phyloP scores from a whole-genome alignment of 2,797 vertebrate species.

The Euphonia xanthogaster region DNA sequence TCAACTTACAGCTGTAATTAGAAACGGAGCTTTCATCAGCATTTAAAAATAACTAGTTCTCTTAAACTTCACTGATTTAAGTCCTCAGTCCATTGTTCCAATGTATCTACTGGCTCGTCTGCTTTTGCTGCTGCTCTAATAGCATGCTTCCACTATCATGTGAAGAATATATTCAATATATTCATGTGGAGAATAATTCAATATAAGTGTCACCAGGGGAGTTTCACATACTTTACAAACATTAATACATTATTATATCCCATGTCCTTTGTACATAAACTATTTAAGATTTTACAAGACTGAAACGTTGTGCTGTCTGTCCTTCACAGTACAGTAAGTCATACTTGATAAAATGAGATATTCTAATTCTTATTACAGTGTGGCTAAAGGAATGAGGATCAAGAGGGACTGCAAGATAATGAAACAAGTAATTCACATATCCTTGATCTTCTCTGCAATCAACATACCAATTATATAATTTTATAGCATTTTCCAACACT shows the following conservation, averaged over 20 bases:
- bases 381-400: neutral
- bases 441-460: conserved; percentile 21
- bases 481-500: conserved; percentile 17
- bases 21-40: neutral
- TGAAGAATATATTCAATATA: neutral
- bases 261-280: neutral
- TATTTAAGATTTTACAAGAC: neutral
- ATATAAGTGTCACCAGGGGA: neutral
- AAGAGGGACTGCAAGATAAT: neutral
- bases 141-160: neutral
- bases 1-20: neutral
- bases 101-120: neutral
- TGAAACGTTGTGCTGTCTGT: neutral
- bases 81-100: neutral
- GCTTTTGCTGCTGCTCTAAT: neutral
- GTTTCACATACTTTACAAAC: neutral
- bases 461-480: neutral
- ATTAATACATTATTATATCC: neutral
- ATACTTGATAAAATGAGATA: neutral
- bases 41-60: neutral
- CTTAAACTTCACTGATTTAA: neutral
- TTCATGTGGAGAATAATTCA: neutral
- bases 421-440: neutral
- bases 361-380: neutral
- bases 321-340: neutral